Base-by-base conservation (phyloP, 2,888 invertebrate species). In the Drosophila neonasuta region DNA sequence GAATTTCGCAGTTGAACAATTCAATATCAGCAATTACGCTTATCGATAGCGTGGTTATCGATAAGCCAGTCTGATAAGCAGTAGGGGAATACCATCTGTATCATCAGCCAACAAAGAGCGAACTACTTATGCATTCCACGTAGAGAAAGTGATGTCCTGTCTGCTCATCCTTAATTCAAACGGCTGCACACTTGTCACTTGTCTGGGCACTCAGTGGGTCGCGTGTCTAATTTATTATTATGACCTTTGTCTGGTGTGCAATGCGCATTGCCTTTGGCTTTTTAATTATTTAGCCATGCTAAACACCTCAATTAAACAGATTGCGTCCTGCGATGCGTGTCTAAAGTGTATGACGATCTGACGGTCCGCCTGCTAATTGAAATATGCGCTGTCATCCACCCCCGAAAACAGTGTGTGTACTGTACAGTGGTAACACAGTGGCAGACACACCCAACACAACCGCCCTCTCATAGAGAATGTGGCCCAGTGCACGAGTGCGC, bases 401-500 rank as follows among this genome's bases (percentile, higher is more conserved):
- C 64, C 74, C 50, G 13, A 52, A 54, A 57, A 24, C 30, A 48
- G 46, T 41, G 29, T 11, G 39, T 41, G 7, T n/a, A 20, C 54
- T 42, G 32, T 44, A 44, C 42, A 20, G 52, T 42, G 9, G 42
- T 55, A 52, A 65, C 68, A 57, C 66, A 81, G 70, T 76, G 66
- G 56, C 62, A 51, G 80, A 55, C 80, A 86, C 86, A 77, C 80
- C 81, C 59, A 32, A 34, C 24, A 13, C 54, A 20, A 50, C 30
- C 29, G 17, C 42, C 11, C 52, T 34, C 39, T 44, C 15, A 4
- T 9, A 29, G 59, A 41, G 49, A 15, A 20, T 77, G 79, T 77
- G 79, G 51, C 85, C 75, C 62, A 87, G 71, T 83, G 83, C 75
- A 80, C 87, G 84, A 87, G 86, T 83, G 87, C 70, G 82, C 85